Evolutionary conservation across 2,113 vertebrate species (phyloP), one percentile per base, ranked within the genome.

Genomic region (Ariopsis seemanni): DNA sequence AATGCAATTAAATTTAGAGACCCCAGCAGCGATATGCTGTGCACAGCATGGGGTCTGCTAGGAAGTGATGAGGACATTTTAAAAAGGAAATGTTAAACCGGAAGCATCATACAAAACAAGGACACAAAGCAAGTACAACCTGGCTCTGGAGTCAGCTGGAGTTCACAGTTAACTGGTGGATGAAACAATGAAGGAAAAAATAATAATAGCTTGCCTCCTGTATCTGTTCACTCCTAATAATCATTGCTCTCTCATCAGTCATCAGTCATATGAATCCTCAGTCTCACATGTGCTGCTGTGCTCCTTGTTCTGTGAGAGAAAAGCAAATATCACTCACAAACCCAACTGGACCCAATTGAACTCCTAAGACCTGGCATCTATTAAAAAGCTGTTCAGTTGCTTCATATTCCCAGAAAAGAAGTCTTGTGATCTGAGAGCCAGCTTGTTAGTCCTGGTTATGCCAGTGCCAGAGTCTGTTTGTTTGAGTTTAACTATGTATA

Each of bases 301-400:
- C 50, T 69, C 8, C 17, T 48, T 65, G 7, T 27, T 67, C 48
- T 62, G n/a, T 34, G 15, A 34, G 71, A 48, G 25, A 50, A 57
- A 60, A 60, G 14, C 81, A 67, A 63, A 62, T 50, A 25, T 80
- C 50, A 69, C n/a, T 7, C 58, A 65, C 27, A 4, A 53, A 57
- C 53, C 55, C 78, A 42, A 58, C 55, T 81, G 78, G 78, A 81
- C 55, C 18, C 27, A 58, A 42, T 5, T 60, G 78, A 81, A 81
- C 15, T 81, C 55, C 53, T 5, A 58, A 81, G 78, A 60, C 78
- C 55, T 81, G 78, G 85, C 27, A 10, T 86, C 85, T 71, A 81
- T 81, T 69, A 86, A 71, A 86, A 69, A 71, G 18, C 75, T 50
- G 57, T 60, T 60, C 27, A 69, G 5, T 58, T 50, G 50, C 20